Conservation (phyloP, 2,797 vertebrate species). For the Cryptoblepharus egeriae region DNA sequence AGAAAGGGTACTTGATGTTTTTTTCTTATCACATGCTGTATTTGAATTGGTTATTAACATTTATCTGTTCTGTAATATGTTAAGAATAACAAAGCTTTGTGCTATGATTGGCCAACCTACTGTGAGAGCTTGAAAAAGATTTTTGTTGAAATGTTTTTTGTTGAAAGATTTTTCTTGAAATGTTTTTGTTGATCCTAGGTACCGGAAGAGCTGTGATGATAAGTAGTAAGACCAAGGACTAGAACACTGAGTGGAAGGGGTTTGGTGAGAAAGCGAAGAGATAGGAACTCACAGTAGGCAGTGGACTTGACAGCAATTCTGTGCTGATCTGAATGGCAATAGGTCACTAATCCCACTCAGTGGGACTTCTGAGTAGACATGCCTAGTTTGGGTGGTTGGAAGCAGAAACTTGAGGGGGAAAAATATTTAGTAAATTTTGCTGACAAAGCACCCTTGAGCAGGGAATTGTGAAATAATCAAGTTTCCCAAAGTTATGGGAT, state of each 20-base stretch:
- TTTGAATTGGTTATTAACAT: not conserved
- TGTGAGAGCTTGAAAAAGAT: too few relatives aligned
- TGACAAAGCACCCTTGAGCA: not conserved
- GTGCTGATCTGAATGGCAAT: too few relatives aligned
- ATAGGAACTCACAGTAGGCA: not conserved
- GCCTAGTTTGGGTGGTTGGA: not conserved
- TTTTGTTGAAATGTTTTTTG: too few relatives aligned
- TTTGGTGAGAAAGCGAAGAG: not conserved
- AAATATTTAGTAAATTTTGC: not conserved
- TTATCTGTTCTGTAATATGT: not conserved
- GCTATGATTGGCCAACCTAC: not conserved
- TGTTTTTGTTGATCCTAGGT: not conserved
- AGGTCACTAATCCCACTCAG: too few relatives aligned
- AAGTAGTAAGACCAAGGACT: not conserved
- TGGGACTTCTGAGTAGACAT: too few relatives aligned
- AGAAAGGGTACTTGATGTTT: constrained; percentile 69
- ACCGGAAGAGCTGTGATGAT: not conserved
- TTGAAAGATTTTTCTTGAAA: too few relatives aligned
- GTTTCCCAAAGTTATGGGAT: not conserved
- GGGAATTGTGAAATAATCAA: not conserved
- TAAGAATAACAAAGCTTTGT: not conserved
- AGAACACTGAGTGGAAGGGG: not conserved
- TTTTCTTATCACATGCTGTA: not conserved
- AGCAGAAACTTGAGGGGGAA: not conserved
- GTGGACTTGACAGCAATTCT: not conserved